Percentiles rank a stretch among this genome's conserved stretches.
phyloP scores from a whole-genome alignment of 2,113 vertebrate species.

The Phalacrocorax aristotelis region DNA sequence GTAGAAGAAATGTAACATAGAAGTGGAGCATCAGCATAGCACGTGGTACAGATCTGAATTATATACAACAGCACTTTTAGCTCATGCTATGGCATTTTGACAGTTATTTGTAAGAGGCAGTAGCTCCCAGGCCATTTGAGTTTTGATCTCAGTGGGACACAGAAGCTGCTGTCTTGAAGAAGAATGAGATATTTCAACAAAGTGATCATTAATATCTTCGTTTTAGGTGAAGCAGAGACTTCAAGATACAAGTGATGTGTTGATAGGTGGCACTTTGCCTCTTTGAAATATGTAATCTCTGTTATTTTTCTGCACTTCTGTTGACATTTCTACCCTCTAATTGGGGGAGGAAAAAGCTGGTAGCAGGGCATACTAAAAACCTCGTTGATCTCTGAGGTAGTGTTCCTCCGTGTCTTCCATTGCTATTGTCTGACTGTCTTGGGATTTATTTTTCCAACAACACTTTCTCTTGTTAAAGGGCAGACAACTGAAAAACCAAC shows the following conservation, averaged over 20 bases:
- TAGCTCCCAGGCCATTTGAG: background rate
- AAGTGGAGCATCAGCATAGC: background rate
- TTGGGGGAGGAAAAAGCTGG: background rate
- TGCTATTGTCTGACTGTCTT: background rate
- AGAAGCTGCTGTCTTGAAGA: background rate
- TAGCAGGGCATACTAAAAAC: background rate
- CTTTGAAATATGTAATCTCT: background rate
- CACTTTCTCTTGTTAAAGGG: background rate
- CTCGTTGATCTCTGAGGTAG: background rate
- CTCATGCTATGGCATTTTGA: background rate
- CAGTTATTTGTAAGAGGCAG: background rate
- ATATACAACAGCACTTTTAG: background rate
- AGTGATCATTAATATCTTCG: background rate
- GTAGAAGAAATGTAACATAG: background rate
- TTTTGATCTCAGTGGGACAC: background rate
- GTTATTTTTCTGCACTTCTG: background rate
- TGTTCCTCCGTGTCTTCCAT: background rate
- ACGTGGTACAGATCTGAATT: background rate
- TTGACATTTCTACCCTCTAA: background rate
- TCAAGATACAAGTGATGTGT: background rate
- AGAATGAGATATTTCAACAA: background rate
- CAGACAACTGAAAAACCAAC: background rate
- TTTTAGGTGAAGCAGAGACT: background rate
- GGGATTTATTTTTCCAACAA: background rate
- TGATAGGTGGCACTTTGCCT: background rate